A percentile compares a stretch with the other conserved stretches of the same genome.
phyloP scores from a whole-genome alignment of 2,888 invertebrate genomes.

The Papilio demoleus region DNA sequence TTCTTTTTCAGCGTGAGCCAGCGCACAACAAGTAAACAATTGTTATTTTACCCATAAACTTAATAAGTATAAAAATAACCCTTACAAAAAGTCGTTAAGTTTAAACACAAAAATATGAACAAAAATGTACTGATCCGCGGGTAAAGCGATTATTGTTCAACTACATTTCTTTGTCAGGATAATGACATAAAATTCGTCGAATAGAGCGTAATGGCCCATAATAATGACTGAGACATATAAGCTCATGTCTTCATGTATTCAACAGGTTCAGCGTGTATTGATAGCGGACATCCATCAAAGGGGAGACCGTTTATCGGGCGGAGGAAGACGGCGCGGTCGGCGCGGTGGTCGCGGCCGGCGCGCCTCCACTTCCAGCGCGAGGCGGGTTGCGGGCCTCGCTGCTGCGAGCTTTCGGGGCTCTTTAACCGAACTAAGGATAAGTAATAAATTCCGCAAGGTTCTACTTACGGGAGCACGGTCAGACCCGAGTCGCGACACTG shows the following conservation, averaged over 20 bases:
- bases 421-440: conserved; percentile 54
- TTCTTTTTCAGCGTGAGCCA: too few relatives aligned
- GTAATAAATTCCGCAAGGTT: conserved; percentile 62
- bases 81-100: background rate
- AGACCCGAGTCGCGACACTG: conserved; percentile 58
- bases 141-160: background rate
- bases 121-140: background rate
- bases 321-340: conserved; percentile 44
- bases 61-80: too few relatives aligned
- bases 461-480: conserved; percentile 66
- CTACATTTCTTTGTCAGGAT: conserved; percentile 18
- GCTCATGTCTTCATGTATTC: conserved; percentile 65
- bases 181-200: conserved; percentile 15
- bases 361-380: conserved; percentile 39
- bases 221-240: conserved; percentile 39
- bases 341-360: conserved; percentile 42
- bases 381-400: conserved; percentile 48
- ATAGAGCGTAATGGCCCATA: conserved; percentile 32
- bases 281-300: conserved; percentile 59
- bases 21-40: too few relatives aligned
- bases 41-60: too few relatives aligned
- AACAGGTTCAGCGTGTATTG: conserved; percentile 68
- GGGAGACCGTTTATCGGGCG: conserved; percentile 49
- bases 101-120: background rate
- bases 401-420: conserved; percentile 43